Conservation (phyloP, 2,113 vertebrate genomes). For the Lichenostomus cassidix region DNA sequence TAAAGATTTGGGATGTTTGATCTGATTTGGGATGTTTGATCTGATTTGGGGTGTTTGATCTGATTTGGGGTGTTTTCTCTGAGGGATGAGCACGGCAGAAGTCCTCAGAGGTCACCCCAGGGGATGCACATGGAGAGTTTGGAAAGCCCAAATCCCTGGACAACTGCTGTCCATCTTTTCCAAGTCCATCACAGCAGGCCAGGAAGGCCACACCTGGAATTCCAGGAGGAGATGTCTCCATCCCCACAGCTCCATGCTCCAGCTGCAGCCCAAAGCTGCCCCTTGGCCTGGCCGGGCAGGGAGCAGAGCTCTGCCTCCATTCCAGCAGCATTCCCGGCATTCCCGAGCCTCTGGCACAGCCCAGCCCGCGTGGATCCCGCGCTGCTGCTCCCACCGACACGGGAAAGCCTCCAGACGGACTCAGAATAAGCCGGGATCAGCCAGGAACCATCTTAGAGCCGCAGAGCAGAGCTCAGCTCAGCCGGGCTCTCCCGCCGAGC, state of each 20-base stretch:
- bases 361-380: neutral
- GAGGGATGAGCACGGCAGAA: accelerated
- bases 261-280: neutral
- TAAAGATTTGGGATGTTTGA: neutral
- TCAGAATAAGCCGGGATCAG: neutral
- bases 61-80: neutral
- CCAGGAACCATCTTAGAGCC: slow-evolving; percentile 24
- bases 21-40: neutral
- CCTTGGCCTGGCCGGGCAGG: neutral
- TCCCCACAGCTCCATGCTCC: neutral
- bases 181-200: accelerated
- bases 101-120: accelerated
- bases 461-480: neutral
- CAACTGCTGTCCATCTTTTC: neutral
- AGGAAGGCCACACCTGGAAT: neutral
- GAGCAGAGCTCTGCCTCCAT: neutral
- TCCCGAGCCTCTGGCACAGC: neutral
- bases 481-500: neutral
- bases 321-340: neutral
- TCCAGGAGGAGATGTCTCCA: neutral
- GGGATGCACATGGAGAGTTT: neutral
- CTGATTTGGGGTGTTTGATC: neutral
- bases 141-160: neutral
- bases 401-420: neutral
- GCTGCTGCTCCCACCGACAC: slow-evolving; percentile 2